Evolutionary conservation across 92 coral and sea anemone species (phyloP), one percentile per base, ranked within the genome.

Genomic region (Chrysogorgia sp.): DNA sequence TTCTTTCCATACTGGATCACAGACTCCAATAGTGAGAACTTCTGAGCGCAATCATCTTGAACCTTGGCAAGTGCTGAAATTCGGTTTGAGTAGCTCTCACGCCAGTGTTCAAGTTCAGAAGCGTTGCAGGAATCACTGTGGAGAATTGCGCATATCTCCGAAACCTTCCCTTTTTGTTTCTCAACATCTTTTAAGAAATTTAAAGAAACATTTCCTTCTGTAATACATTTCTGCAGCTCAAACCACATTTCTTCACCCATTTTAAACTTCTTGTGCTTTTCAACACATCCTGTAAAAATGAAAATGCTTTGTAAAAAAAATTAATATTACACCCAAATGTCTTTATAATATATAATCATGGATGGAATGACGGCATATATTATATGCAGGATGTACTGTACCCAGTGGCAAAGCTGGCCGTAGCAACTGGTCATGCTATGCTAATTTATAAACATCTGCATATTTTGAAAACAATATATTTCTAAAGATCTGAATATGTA

Each of bases 251-350:
- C 15, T 26, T 53, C 24, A 53, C 79, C 79, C 19, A 4, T 50
- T 35, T 29, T 72, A 56, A 72, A 72, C 65, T 72, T 72, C 14
- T 34, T 34, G 30, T 49, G 26, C 15, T 37, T n/a, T 26, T 52
- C 61, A 28, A 71, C n/a, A 3, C 15, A 26, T 52, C 77, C 77
- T 71, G 62, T 26, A 30, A 43, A 43, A 71, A 2, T 2, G 28
- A n/a, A 4, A 0, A 61, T 5, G 17, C 59, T 5, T 17, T 52
- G 3, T 20, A 52, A 17, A 20, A 5, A 52, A 17, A 47, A 25
- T 60, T 63, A 10, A 68, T 49, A 40, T 81, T 90, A 56, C 40
- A 81, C 47, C 86, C 75, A 9, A 30, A 37, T 10, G 87, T 67
- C 19, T 47, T 12, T 0, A 25, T 24, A 29, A 63, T 23, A 19